These are phyloP conservation scores for Drosophila dunni DNA, from an alignment of 1,140 invertebrate genomes.

Conservation along the genomic window DNA sequence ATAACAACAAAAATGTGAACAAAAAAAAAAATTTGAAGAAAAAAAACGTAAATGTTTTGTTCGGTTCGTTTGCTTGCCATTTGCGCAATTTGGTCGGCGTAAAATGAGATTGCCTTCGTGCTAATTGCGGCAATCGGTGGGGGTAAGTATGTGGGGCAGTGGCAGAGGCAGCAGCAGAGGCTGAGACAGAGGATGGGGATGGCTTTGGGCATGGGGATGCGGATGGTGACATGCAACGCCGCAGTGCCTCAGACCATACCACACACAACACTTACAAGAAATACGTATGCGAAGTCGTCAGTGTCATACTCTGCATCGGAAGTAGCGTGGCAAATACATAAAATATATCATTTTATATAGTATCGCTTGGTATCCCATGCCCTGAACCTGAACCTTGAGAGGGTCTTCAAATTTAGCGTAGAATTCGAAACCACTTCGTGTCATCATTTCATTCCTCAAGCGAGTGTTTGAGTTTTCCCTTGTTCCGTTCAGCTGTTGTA, in stretches of 20 bases:
- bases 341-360: no score
- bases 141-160: constrained; percentile 37
- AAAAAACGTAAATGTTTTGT: constrained; percentile 44
- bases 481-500: constrained; percentile 24
- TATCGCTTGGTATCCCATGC: constrained; percentile 5
- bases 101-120: constrained; percentile 79
- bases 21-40: constrained; percentile 3
- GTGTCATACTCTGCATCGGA: constrained; percentile 45
- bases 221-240: constrained; percentile 60
- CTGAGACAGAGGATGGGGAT: constrained; percentile 12
- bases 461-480: constrained; percentile 9
- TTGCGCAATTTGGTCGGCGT: constrained; percentile 75
- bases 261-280: constrained; percentile 20
- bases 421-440: constrained; percentile 30
- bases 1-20: constrained; percentile 23
- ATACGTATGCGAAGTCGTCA: constrained; percentile 11
- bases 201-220: constrained; percentile 37
- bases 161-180: constrained; percentile 9
- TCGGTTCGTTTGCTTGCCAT: constrained; percentile 61
- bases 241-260: constrained; percentile 18
- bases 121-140: constrained; percentile 71
- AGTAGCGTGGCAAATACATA: constrained; percentile 22
- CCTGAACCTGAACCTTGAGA: constrained; percentile 25
- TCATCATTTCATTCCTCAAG: constrained; percentile 24
- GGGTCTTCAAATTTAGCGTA: constrained; percentile 19